Evolutionary conservation across 2,888 invertebrate genomes (phyloP).

Genomic region (Camptogramma bilineatum): DNA sequence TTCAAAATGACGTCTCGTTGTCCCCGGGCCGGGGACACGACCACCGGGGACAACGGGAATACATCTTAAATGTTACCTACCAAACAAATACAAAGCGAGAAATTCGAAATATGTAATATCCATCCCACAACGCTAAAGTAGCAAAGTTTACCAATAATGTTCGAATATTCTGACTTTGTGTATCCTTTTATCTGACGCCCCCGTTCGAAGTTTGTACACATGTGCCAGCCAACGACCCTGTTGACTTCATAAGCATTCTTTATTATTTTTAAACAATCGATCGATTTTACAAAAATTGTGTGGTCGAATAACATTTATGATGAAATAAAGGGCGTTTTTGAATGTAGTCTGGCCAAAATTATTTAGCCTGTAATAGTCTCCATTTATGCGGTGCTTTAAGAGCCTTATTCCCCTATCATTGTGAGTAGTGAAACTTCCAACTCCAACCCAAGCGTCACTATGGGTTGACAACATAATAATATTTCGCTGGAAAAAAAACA

Average conservation of each 20-base stretch:
- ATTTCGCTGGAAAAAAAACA: no score
- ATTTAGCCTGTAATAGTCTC: no score
- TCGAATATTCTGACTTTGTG: slow-evolving; percentile 30
- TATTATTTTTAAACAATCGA: background rate
- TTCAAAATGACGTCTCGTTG: no score
- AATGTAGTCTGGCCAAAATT: no score
- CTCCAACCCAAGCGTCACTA: no score
- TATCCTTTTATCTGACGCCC: slow-evolving; percentile 24
- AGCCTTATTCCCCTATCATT: no score
- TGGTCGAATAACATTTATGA: background rate
- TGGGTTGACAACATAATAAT: no score
- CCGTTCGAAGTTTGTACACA: slow-evolving; percentile 20
- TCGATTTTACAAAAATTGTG: background rate
- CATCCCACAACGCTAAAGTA: slow-evolving; percentile 10
- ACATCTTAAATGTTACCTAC: background rate
- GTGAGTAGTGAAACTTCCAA: no score
- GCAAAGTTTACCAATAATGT: slow-evolving; percentile 31
- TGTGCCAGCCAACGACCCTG: slow-evolving; percentile 10
- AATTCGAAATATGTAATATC: slow-evolving; percentile 20
- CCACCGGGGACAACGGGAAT: no score
- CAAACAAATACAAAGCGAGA: slow-evolving; percentile 14
- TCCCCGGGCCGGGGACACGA: no score
- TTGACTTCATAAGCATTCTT: slow-evolving; percentile 6
- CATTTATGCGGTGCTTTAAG: no score
- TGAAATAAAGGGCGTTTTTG: background rate